phyloP scores from a whole-genome alignment of 64 coral and sea anemone genomes.

The Anthopleura sola region DNA sequence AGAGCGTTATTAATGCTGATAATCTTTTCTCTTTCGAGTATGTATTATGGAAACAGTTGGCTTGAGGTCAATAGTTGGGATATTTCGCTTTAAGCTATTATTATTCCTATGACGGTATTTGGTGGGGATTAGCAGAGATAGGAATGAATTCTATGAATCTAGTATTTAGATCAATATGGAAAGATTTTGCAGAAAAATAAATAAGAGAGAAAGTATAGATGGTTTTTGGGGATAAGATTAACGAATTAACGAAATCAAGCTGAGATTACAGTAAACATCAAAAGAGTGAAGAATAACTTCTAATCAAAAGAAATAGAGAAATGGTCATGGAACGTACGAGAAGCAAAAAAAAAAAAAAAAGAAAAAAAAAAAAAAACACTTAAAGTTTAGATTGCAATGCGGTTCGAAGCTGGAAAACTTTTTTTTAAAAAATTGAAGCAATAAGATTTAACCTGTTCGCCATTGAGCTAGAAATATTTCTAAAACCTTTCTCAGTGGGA shows the following conservation, averaged over 20 bases:
- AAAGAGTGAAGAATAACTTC: background rate
- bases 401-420: background rate
- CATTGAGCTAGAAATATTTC: background rate
- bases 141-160: background rate
- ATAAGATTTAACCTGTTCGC: background rate
- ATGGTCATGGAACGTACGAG: too few relatives aligned
- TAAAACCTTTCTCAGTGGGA: background rate
- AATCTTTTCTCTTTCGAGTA: background rate
- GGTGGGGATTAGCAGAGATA: background rate
- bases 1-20: background rate
- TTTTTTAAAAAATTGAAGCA: background rate
- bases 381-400: background rate
- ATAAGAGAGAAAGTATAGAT: background rate
- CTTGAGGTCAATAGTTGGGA: background rate
- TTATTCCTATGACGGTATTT: background rate
- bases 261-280: background rate
- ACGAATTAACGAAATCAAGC: background rate
- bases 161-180: background rate
- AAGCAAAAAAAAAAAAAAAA: too few relatives aligned
- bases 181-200: background rate
- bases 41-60: background rate
- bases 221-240: background rate
- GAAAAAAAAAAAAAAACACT: too few relatives aligned
- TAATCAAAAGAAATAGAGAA: background rate
- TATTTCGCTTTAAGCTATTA: conserved; percentile 5